Conservation (phyloP, 2,888 invertebrate genomes). For the Axea sp. region DNA sequence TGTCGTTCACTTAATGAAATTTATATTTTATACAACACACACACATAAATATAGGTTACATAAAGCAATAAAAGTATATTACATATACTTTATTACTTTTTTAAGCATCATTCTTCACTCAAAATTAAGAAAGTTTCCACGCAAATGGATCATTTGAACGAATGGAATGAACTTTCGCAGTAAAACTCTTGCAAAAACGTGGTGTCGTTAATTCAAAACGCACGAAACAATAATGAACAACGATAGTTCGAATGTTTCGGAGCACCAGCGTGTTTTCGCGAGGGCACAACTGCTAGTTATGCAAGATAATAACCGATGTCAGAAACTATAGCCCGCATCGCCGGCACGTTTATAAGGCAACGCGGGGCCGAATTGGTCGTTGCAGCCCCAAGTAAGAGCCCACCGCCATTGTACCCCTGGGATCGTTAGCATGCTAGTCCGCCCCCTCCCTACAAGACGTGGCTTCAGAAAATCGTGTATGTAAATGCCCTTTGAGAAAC, state of each 20-base stretch:
- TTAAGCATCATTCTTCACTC: too few relatives aligned
- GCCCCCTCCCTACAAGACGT: constrained; percentile 28
- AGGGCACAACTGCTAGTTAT: constrained; percentile 48
- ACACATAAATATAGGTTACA: too few relatives aligned
- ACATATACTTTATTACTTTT: too few relatives aligned
- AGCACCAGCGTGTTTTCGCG: constrained; percentile 31
- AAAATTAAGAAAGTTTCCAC: too few relatives aligned
- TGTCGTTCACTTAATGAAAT: too few relatives aligned
- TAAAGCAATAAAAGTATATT: too few relatives aligned
- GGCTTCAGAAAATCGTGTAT: constrained; percentile 65
- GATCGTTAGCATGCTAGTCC: constrained; percentile 66
- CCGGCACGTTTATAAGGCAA: constrained; percentile 49
- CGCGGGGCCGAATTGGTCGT: constrained; percentile 62
- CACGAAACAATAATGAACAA: constrained; percentile 26
- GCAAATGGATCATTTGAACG: too few relatives aligned
- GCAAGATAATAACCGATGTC: constrained; percentile 57
- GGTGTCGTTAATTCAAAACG: constrained; percentile 2
- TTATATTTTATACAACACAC: too few relatives aligned
- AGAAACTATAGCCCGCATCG: constrained; percentile 47
- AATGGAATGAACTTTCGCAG: neutral
- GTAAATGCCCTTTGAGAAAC: constrained; percentile 70
- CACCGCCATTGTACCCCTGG: constrained; percentile 66
- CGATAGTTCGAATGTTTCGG: constrained; percentile 34
- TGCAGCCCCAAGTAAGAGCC: constrained; percentile 66
- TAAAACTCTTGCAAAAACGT: neutral